Percentiles rank a stretch among this genome's conserved stretches.
These are phyloP conservation scores for Oligia latruncula DNA, from an alignment of 2,888 invertebrate genomes.

Conservation along the genomic window DNA sequence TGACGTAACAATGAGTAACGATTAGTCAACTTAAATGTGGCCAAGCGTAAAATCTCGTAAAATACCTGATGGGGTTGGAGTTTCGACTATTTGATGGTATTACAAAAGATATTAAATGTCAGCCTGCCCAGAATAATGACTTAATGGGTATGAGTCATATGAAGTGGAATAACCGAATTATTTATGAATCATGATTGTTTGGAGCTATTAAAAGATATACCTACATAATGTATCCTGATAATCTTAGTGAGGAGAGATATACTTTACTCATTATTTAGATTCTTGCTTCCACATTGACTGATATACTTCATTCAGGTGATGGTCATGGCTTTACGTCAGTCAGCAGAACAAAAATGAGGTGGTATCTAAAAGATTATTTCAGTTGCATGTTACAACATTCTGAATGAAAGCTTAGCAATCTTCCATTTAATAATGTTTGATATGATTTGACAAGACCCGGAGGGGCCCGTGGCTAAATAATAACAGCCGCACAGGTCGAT, in stretches of 20 bases:
- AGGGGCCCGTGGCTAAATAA: too few relatives aligned
- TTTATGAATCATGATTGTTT: constrained; percentile 31
- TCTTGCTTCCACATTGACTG: background rate
- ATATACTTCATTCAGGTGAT: background rate
- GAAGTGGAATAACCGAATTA: constrained; percentile 13
- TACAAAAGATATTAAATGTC: constrained; percentile 28
- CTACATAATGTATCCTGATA: background rate
- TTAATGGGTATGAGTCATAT: constrained; percentile 46
- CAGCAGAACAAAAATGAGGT: background rate
- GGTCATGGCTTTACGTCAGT: background rate
- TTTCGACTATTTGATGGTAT: constrained; percentile 23
- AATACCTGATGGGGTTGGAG: constrained; percentile 40
- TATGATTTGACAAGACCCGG: background rate
- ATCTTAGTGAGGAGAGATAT: background rate
- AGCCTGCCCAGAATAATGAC: constrained; percentile 23
- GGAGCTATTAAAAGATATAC: background rate
- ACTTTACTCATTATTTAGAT: background rate
- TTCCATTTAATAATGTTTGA: too few relatives aligned
- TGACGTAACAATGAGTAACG: constrained; percentile 54
- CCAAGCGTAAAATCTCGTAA: constrained; percentile 46
- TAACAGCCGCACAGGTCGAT: too few relatives aligned
- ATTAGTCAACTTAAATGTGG: constrained; percentile 63
- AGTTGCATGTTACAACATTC: background rate
- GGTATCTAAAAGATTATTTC: background rate
- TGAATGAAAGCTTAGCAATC: background rate